A percentile compares a stretch with the other conserved stretches of the same genome.
Evolutionary conservation across 92 coral and sea anemone genomes (phyloP).

Genomic region (Plumapathes pennacea): DNA sequence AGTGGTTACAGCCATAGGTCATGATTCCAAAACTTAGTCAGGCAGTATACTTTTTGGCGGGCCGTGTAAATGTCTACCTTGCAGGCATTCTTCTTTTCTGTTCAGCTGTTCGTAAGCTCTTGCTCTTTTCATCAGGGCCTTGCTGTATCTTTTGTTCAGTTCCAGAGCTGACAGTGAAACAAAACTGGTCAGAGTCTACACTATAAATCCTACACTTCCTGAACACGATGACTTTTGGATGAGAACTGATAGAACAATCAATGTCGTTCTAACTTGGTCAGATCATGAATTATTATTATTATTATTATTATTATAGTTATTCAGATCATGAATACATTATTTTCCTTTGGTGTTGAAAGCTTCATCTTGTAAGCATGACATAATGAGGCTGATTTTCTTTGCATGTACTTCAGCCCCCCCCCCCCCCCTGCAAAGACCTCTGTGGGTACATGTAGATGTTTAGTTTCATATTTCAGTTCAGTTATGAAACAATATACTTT

Average conservation of each 20-base stretch:
- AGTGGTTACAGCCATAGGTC: too few relatives aligned
- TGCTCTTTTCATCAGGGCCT: slow-evolving; percentile 94
- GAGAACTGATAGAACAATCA: neutral
- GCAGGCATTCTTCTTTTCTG: slow-evolving; percentile 78
- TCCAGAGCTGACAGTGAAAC: slow-evolving; percentile 73
- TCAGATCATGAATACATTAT: too few relatives aligned
- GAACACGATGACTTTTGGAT: neutral
- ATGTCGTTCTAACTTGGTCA: neutral
- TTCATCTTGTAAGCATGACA: too few relatives aligned
- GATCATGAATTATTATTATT: neutral
- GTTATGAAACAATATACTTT: too few relatives aligned
- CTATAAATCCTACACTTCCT: neutral
- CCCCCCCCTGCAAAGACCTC: too few relatives aligned
- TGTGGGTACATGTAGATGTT: neutral
- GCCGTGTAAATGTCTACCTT: slow-evolving; percentile 61
- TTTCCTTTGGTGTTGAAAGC: too few relatives aligned
- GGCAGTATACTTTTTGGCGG: too few relatives aligned
- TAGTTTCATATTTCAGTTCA: neutral
- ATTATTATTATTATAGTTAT: neutral
- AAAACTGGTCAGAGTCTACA: too few relatives aligned
- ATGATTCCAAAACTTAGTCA: neutral
- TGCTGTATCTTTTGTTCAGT: slow-evolving; percentile 79
- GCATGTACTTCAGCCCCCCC: too few relatives aligned
- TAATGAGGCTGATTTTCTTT: too few relatives aligned
- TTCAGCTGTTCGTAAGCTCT: slow-evolving; percentile 77